Base-by-base conservation (phyloP, 2,113 vertebrate genomes). In the Phylloscopus trochilus region DNA sequence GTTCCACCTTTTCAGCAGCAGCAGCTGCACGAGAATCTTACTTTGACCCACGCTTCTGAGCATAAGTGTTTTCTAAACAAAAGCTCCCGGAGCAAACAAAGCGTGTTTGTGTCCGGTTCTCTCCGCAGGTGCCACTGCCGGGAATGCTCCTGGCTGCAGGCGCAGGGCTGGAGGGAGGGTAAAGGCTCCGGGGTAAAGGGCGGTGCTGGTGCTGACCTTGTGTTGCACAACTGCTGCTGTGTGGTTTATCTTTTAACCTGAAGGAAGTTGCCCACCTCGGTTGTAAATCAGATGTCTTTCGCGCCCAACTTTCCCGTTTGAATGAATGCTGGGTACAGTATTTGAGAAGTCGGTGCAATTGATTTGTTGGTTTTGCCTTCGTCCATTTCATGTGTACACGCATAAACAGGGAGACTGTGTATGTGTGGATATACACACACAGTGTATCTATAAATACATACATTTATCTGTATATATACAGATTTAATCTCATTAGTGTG, bases 41-140 rank as follows among this genome's bases (percentile, higher is more conserved):
- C 41, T 93, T 77, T 28, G 46, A 27, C 62, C 24, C 8, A 9
- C 0, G 2, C 28, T 79, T 44, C 14, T 17, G 39, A 77, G 10
- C 21, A 16, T 11, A 43, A 72, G 13, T 30, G 3, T 88, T 86
- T 70, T 60, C 30, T 43, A 64, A 53, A 51, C 26, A 30, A 31
- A 73, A 84, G 26, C 11, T 14, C 33, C 10, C 7, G 5, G 58
- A 58, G 46, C 0, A 2, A 55, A 3, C 8, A 22, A 8, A 72
- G 15, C 0, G 1, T 47, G 18, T 31, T 81, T 55, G 35, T 89
- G 69, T 35, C 31, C 0, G 0, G 14, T 39, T 79, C 33, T 78
- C 18, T 33, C 13, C 0, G 1, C 31, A 11, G 43, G n/a, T 52
- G 53, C 47, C 0, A 0, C 18, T 60, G 66, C 55, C 0, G 3